Evolutionary conservation across 2,888 invertebrate genomes (phyloP).

Genomic region (Quadroppia sp.): DNA sequence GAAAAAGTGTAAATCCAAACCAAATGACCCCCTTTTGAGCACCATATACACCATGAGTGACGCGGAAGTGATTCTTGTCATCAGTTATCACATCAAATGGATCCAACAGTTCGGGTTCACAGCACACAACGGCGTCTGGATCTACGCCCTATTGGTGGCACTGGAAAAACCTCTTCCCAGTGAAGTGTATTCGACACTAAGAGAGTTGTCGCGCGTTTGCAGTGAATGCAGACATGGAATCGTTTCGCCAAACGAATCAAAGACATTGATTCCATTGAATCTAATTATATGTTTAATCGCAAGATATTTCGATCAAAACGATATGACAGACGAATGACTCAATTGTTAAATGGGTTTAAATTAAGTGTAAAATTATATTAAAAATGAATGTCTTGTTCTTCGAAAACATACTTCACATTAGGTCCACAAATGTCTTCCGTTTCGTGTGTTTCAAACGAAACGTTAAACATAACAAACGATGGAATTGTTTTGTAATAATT

Average conservation of each 20-base stretch:
- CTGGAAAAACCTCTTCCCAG: constrained; percentile 38
- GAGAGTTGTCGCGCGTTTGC: constrained; percentile 38
- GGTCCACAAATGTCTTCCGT: not conserved
- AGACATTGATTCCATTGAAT: constrained; percentile 33
- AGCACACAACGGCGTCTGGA: constrained; percentile 35
- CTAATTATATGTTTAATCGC: constrained; percentile 40
- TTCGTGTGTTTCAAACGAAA: not conserved
- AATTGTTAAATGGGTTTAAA: constrained; percentile 4
- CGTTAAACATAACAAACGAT: not conserved
- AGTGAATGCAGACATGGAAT: constrained; percentile 16
- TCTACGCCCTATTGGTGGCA: constrained; percentile 37
- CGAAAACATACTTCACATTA: not conserved
- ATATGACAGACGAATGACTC: constrained; percentile 33
- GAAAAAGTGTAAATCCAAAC: not conserved
- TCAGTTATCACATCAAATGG: constrained; percentile 40
- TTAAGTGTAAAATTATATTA: not conserved
- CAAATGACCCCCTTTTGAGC: constrained; percentile 32
- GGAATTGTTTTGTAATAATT: not conserved
- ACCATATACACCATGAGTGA: constrained; percentile 11
- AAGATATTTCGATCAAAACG: constrained; percentile 40
- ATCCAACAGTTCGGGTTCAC: constrained; percentile 31
- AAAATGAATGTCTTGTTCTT: not conserved
- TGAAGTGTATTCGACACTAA: constrained; percentile 35
- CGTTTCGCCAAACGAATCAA: not conserved
- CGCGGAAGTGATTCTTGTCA: not conserved